Percentiles rank a stretch among this genome's conserved stretches.
These are phyloP conservation scores for Heliconius himera DNA, from an alignment of 1,140 invertebrate genomes.

Conservation along the genomic window DNA sequence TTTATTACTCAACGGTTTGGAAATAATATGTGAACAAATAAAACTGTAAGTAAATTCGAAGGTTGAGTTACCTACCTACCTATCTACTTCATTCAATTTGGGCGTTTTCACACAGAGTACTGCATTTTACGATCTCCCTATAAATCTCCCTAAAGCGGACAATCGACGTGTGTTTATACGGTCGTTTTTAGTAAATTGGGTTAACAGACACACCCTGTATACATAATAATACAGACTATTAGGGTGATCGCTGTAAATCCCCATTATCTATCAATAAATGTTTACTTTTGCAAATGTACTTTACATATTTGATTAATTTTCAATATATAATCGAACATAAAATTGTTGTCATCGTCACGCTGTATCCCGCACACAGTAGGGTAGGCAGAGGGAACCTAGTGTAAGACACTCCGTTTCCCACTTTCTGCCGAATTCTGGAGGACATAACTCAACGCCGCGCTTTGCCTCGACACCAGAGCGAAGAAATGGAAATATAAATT, in stretches of 20 bases:
- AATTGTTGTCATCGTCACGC: too few species aligned
- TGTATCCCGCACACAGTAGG: too few species aligned
- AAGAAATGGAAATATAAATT: too few species aligned
- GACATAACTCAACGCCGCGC: too few species aligned
- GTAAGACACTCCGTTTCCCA: too few species aligned
- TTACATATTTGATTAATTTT: conserved; percentile 3
- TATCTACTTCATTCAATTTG: conserved; percentile 60
- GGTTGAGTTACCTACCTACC: conserved; percentile 45
- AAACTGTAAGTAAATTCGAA: conserved; percentile 43
- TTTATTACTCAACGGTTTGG: conserved; percentile 30
- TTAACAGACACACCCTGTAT: conserved; percentile 62
- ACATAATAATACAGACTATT: conserved; percentile 20
- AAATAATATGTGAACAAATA: conserved; percentile 51
- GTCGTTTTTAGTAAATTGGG: conserved; percentile 72
- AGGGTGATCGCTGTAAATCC: conserved; percentile 21
- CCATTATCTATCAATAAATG: conserved; percentile 20
- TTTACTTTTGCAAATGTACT: conserved; percentile 21
- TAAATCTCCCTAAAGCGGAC: conserved; percentile 62
- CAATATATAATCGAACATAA: not conserved
- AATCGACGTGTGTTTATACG: conserved; percentile 67
- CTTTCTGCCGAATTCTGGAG: too few species aligned
- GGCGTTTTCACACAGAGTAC: conserved; percentile 53
- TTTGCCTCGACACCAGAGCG: too few species aligned
- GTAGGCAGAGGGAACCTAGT: too few species aligned
- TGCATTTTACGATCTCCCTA: conserved; percentile 66